Base-by-base conservation (phyloP, 1,140 invertebrate species). In the Colletes gigas region DNA sequence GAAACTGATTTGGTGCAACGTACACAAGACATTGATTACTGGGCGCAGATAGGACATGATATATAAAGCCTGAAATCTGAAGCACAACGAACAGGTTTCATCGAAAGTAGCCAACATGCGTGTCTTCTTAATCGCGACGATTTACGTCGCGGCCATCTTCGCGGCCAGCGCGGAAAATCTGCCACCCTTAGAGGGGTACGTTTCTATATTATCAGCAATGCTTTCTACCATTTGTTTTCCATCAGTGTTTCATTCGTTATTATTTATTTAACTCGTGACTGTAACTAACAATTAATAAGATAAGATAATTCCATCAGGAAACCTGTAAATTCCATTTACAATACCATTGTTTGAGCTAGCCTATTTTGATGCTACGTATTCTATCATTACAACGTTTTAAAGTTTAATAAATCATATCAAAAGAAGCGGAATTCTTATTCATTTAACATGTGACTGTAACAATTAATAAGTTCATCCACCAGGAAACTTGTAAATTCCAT, bases 51-150 rank as follows among this genome's bases (percentile, higher is more conserved):
- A 79, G 92, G n/a, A 92, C 93, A 1, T 15, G 12, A 15, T 70
- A 77, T 81, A 77, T 81, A 81, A 70, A 68, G 55, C 19, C 7
- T 0, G 30, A 50, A 5, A 19, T 7, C 10, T 10, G 0, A 12
- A 9, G 50, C 7, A 9, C 0, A 10, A 19, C 9, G 4, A 44
- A 4, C 1, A 21, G 8, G 10, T 65, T 65, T 39, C 19, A 19
- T 54, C 4, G 30, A 19, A 17, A 17, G 19, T 17, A 52, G n/a
- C 8, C 59, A 69, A 1, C 21, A 77, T 21, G 92, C 96, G 10
- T 91, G 94, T 62, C 91, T 96, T 86, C 90, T 97, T 59, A 95
- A 95, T 6, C 86, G 97, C 14, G 96, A 97, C 83, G 94, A 95
- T 57, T 95, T 93, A 88, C 95, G 95, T 67, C 94, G 94, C 66